Conservation (phyloP, 1,140 invertebrate species). For the Elymnias hypermnestra region DNA sequence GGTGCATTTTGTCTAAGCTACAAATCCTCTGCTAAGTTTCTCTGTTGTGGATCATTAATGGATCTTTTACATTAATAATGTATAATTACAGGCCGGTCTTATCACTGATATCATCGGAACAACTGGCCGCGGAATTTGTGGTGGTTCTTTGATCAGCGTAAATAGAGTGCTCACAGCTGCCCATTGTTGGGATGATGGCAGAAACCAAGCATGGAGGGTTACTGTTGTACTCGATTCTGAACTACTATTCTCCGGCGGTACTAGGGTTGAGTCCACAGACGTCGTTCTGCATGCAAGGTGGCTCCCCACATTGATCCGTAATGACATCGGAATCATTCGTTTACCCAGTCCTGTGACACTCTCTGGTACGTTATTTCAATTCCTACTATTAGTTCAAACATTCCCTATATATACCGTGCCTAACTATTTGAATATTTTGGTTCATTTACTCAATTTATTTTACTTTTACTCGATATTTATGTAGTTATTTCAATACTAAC, state of each 20-base stretch:
- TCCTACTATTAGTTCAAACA: no score
- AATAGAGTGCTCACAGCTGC: conserved; percentile 37
- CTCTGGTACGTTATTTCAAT: conserved; percentile 39
- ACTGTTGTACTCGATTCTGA: conserved; percentile 37
- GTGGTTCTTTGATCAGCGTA: conserved; percentile 28
- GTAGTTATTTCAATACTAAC: no score
- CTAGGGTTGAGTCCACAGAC: conserved; percentile 22
- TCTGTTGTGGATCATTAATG: no score
- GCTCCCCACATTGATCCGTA: conserved; percentile 19
- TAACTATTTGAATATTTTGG: no score
- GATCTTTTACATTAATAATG: no score
- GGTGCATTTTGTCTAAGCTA: no score
- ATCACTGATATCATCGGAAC: conserved; percentile 26
- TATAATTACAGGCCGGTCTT: conserved; percentile 37
- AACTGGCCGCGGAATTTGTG: conserved; percentile 29
- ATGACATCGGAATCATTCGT: conserved; percentile 43
- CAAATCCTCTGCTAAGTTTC: no score
- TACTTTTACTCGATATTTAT: no score
- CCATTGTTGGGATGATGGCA: conserved; percentile 45
- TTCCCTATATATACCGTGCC: no score
- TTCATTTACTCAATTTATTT: no score
- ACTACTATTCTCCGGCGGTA: conserved; percentile 36
- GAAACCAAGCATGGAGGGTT: conserved; percentile 29
- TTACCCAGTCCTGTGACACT: conserved; percentile 38
- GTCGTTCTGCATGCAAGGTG: conserved; percentile 31